phyloP scores from a whole-genome alignment of 2,888 invertebrate genomes.

The Seira ritae region DNA sequence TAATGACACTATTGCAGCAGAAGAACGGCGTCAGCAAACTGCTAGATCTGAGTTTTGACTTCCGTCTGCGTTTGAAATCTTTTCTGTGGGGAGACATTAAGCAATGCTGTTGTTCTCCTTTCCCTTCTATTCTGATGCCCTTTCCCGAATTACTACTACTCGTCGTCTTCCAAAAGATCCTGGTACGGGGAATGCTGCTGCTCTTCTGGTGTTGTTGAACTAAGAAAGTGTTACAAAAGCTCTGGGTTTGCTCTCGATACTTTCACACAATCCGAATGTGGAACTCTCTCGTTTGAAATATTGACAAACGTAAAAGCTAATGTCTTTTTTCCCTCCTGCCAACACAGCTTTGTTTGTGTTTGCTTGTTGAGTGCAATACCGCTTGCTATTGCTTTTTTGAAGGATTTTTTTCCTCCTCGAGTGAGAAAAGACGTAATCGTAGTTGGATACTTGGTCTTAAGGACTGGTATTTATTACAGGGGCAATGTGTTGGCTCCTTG shows the following conservation, averaged over 20 bases:
- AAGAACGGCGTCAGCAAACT: not conserved
- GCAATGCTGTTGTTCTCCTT: conserved; percentile 33
- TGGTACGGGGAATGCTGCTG: too few species aligned
- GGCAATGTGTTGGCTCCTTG: conserved; percentile 58
- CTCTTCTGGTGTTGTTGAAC: too few species aligned
- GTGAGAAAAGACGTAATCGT: conserved; percentile 20
- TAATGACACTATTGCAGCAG: not conserved
- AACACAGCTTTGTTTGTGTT: not conserved
- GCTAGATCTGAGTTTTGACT: conserved; percentile 52
- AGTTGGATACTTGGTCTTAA: conserved; percentile 37
- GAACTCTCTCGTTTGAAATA: conserved; percentile 46
- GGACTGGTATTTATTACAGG: conserved; percentile 55
- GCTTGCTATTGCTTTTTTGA: conserved; percentile 7
- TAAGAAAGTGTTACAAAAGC: too few species aligned
- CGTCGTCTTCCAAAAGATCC: too few species aligned
- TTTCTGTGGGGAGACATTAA: conserved; percentile 60
- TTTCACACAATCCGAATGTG: too few species aligned
- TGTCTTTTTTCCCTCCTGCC: conserved; percentile 18
- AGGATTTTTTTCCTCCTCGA: conserved; percentile 1
- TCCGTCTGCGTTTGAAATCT: conserved; percentile 56
- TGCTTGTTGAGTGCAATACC: too few species aligned
- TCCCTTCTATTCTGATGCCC: not conserved
- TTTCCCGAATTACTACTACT: too few species aligned
- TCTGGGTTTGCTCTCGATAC: too few species aligned
- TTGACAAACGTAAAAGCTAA: conserved; percentile 41